Evolutionary conservation across 2,888 invertebrate species (phyloP).

Genomic region (Hipparchia semele): DNA sequence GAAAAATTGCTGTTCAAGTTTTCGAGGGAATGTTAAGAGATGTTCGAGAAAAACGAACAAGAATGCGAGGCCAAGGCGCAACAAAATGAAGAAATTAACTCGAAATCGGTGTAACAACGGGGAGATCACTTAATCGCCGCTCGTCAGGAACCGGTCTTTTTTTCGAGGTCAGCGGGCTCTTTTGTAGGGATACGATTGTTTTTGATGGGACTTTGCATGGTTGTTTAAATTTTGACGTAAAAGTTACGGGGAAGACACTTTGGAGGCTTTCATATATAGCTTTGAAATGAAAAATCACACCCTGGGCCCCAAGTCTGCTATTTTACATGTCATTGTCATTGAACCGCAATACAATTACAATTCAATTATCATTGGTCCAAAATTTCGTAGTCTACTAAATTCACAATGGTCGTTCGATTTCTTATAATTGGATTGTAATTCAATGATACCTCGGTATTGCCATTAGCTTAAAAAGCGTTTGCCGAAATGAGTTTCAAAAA

Average conservation of each 20-base stretch:
- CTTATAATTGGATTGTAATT: no score
- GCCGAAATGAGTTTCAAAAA: no score
- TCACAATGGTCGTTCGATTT: no score
- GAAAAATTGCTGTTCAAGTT: conserved; percentile 72
- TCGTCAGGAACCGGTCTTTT: conserved; percentile 62
- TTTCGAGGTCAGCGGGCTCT: conserved; percentile 54
- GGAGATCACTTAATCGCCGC: conserved; percentile 72
- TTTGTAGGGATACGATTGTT: conserved; percentile 56
- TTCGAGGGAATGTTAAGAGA: conserved; percentile 44
- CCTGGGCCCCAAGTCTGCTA: background rate
- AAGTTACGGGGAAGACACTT: background rate
- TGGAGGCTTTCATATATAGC: background rate
- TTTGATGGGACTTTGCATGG: conserved; percentile 48
- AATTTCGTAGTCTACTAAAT: no score
- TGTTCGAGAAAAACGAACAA: conserved; percentile 48
- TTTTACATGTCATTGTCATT: no score
- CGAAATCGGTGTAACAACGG: conserved; percentile 72
- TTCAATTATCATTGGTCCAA: no score
- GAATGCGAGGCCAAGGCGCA: conserved; percentile 53
- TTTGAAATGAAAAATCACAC: background rate
- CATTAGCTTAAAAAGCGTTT: no score
- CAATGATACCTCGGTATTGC: no score
- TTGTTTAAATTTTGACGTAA: conserved; percentile 30
- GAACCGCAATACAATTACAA: no score
- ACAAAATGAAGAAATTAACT: conserved; percentile 79